Evolutionary conservation across 1,140 invertebrate genomes (phyloP).

Genomic region (Prorops nasuta): DNA sequence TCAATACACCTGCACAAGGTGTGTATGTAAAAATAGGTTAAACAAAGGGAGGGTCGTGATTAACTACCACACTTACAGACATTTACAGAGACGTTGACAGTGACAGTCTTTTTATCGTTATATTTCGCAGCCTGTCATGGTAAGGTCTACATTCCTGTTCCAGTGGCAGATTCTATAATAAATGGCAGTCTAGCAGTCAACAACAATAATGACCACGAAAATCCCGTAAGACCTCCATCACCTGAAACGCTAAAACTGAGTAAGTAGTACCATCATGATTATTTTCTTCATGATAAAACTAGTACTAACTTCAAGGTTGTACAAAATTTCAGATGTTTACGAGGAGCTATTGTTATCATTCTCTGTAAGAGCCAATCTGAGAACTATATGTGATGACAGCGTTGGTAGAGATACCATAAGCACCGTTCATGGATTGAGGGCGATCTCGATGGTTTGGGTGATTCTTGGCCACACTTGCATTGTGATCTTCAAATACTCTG

Average conservation of each 20-base stretch:
- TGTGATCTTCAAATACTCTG: constrained; percentile 80
- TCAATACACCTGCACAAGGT: too few species aligned
- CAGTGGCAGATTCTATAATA: constrained; percentile 39
- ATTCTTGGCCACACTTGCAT: constrained; percentile 88
- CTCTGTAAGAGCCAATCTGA: constrained; percentile 72
- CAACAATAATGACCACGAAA: constrained; percentile 62
- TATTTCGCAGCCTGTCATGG: constrained; percentile 44
- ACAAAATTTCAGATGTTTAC: constrained; percentile 59
- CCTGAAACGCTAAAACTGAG: constrained; percentile 48
- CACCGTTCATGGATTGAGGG: constrained; percentile 77
- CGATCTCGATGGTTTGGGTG: constrained; percentile 90
- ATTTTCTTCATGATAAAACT: too few species aligned
- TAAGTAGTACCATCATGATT: constrained; percentile 28
- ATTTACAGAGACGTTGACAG: constrained; percentile 14
- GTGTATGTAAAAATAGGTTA: too few species aligned
- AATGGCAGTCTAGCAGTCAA: constrained; percentile 23
- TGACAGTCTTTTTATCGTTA: constrained; percentile 32
- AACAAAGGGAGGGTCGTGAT: too few species aligned
- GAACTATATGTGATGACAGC: constrained; percentile 73
- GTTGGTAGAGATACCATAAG: constrained; percentile 80
- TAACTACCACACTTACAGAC: too few species aligned
- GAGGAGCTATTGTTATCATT: constrained; percentile 76
- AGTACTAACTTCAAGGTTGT: too few species aligned
- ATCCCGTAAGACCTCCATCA: constrained; percentile 50
- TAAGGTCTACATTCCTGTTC: constrained; percentile 50